Base-by-base conservation (phyloP, 1,140 invertebrate species). In the Pinna nobilis region DNA sequence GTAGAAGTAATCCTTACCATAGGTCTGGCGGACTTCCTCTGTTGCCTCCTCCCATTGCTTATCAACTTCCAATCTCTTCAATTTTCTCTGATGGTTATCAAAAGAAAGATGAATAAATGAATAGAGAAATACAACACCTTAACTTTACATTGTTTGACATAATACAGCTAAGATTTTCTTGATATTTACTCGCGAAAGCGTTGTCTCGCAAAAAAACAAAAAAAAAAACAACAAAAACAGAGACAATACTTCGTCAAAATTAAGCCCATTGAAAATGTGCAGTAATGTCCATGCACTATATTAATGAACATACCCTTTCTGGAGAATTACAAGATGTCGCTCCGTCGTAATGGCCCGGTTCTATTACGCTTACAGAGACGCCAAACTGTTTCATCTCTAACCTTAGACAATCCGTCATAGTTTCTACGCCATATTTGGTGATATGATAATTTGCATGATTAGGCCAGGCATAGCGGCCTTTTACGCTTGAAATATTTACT, bases 401-500 rank as follows among this genome's bases (percentile, higher is more conserved):
- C 15, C 86, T 55, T 0, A 90, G 76, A 7, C 74, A 70, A 59
- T 87, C 77, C 13, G 70, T 72, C 59, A 89, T 79, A 18, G 81
- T 92, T 30, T 92, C 86, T 4, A 96, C 74, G 0, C 91, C 95
- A 9, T 93, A 92, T 89, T 97, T 97, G 0, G 93, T 94, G 1
- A 95, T 94, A 4, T 92, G 92, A 87, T 97, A 97, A 2, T 92
- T 88, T 0, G 92, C 88, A 32, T 95, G 88, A 0, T 93, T 92
- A 0, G 95, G 95, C 18, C 95, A 87, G 0, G 93, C 90, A 73
- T 92, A 89, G 25, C 90, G 65, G 0, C 93, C 93, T 86, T 95
- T 96, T 80, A 97, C 94, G 82, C 95, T 96, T 3, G 92, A 93
- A 3, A 97, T 88, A 57, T 94, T 94, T 23, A 97, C 93, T 41